Percentiles rank a stretch among this genome's conserved stretches.
phyloP scores from a whole-genome alignment of 2,888 invertebrate genomes.

The Urechis unicinctus region DNA sequence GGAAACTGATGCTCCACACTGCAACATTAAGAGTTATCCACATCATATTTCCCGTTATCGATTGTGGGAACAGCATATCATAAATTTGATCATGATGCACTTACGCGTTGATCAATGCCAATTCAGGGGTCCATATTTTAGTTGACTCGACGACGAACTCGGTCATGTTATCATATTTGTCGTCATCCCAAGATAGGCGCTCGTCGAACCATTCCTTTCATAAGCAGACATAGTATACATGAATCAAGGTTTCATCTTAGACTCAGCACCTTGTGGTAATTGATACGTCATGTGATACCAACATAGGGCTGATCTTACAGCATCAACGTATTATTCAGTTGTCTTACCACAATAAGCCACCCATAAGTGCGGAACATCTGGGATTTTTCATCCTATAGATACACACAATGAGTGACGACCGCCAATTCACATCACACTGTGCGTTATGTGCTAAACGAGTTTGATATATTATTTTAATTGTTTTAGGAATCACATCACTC shows the following conservation, averaged over 20 bases:
- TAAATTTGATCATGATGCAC: background rate
- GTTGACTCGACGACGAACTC: conserved; percentile 12
- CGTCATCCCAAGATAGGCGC: conserved; percentile 7
- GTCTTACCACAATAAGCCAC: conserved; percentile 13
- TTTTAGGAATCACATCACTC: no score
- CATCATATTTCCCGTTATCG: no score
- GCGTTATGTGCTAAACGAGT: no score
- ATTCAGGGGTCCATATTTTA: conserved; percentile 12
- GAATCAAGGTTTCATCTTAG: no score
- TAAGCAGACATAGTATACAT: no score
- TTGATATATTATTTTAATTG: no score
- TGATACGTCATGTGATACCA: no score
- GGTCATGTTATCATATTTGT: conserved; percentile 10
- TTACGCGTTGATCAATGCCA: conserved; percentile 15
- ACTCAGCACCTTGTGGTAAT: no score
- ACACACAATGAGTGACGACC: background rate
- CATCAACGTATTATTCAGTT: no score
- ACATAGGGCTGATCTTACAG: no score
- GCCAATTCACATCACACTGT: no score
- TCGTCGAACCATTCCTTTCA: conserved; percentile 12
- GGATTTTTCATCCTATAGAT: conserved; percentile 7
- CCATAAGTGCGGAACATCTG: conserved; percentile 14
- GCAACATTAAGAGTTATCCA: background rate
- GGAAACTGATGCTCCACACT: conserved; percentile 15
- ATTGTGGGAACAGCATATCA: no score